phyloP scores from a whole-genome alignment of 2,797 vertebrate species.

The Adrianichthys oophorus region DNA sequence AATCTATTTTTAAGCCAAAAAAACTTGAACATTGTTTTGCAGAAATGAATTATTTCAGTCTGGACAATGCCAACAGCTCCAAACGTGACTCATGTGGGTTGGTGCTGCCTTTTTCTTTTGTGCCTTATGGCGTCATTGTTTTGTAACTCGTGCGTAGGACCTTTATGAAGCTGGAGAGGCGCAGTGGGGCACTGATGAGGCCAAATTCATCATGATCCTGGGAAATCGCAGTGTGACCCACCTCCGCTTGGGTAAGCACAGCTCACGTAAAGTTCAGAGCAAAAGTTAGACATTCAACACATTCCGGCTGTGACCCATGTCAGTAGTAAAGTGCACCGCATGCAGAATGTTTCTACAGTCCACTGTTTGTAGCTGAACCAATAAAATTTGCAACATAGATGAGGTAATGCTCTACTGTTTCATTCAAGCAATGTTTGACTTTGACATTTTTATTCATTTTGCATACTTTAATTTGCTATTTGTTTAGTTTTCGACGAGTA shows the following conservation, averaged over 20 bases:
- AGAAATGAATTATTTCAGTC: too few species aligned
- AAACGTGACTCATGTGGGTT: too few species aligned
- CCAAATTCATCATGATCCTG: constrained; percentile 94
- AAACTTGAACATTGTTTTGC: too few species aligned
- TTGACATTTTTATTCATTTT: too few species aligned
- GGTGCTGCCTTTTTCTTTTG: not conserved
- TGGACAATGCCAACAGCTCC: too few species aligned
- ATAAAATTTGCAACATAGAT: not conserved
- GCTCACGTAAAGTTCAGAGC: constrained; percentile 22
- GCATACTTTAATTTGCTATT: not conserved
- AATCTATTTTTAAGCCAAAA: too few species aligned
- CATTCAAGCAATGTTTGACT: too few species aligned
- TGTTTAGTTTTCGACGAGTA: constrained; percentile 92
- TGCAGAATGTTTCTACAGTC: not conserved
- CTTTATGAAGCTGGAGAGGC: constrained; percentile 90
- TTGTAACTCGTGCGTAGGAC: constrained; percentile 71
- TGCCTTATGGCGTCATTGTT: not conserved
- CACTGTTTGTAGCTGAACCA: not conserved
- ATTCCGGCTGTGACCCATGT: constrained; percentile 13
- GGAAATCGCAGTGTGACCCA: constrained; percentile 92
- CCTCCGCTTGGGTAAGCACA: constrained; percentile 86
- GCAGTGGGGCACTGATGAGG: constrained; percentile 95
- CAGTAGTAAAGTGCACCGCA: not conserved
- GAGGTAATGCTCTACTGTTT: too few species aligned
- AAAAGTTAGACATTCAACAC: constrained; percentile 19